phyloP scores from a whole-genome alignment of 1,140 invertebrate species.

The Diorhabda elongata region DNA sequence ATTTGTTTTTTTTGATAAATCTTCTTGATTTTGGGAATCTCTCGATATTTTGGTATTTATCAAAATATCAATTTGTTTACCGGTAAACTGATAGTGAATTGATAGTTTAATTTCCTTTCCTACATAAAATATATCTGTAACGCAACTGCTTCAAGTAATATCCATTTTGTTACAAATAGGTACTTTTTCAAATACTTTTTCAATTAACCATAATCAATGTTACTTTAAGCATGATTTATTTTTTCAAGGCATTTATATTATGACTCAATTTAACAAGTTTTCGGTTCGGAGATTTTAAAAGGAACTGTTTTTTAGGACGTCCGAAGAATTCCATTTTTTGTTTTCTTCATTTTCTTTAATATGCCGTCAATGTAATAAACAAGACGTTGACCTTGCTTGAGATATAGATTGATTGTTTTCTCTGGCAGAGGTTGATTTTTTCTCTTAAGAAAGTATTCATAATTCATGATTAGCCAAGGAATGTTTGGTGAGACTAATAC shows the following conservation, averaged over 20 bases:
- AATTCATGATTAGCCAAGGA: too few relatives aligned
- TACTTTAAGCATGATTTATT: constrained; percentile 7
- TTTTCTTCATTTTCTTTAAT: neutral
- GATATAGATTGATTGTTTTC: neutral
- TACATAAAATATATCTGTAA: too few relatives aligned
- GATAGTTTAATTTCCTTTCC: too few relatives aligned
- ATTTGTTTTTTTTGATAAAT: too few relatives aligned
- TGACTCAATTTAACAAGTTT: constrained; percentile 11
- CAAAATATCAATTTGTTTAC: too few relatives aligned
- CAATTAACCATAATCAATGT: neutral
- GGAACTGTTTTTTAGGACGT: neutral
- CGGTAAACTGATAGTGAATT: too few relatives aligned
- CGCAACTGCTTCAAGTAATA: too few relatives aligned
- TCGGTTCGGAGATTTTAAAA: constrained; percentile 6
- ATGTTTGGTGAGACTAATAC: too few relatives aligned
- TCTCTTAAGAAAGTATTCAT: neutral
- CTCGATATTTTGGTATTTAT: too few relatives aligned
- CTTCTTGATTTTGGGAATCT: too few relatives aligned
- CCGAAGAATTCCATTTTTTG: neutral
- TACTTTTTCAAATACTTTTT: too few relatives aligned
- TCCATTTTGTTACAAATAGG: too few relatives aligned
- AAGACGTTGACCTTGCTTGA: neutral
- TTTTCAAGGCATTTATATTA: neutral
- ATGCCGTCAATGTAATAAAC: neutral
- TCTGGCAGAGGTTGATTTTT: neutral